Evolutionary conservation across 2,888 invertebrate genomes (phyloP).

Genomic region (Marronus borbonicus): DNA sequence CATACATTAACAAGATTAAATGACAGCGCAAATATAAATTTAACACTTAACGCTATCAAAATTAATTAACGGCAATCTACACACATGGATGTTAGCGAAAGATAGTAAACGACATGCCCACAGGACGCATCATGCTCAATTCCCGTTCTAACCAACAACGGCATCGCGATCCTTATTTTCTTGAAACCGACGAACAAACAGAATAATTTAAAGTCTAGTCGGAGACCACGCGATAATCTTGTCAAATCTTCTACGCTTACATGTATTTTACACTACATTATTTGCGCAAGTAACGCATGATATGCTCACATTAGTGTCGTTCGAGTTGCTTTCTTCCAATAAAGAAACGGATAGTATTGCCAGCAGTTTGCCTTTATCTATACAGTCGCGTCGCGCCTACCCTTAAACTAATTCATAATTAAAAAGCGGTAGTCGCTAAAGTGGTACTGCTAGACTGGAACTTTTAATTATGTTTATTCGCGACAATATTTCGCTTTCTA

Average conservation of each 20-base stretch:
- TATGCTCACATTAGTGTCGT: slow-evolving; percentile 3
- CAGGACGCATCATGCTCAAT: too few species aligned
- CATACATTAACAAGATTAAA: too few species aligned
- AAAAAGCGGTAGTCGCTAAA: not conserved
- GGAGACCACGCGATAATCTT: slow-evolving; percentile 1
- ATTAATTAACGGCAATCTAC: too few species aligned
- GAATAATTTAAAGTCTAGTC: not conserved
- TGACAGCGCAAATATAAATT: too few species aligned
- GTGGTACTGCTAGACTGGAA: not conserved
- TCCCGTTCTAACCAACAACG: too few species aligned
- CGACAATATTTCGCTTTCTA: slow-evolving; percentile 27
- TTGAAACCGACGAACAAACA: not conserved
- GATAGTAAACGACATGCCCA: too few species aligned
- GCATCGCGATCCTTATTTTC: too few species aligned
- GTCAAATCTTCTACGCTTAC: slow-evolving; percentile 10
- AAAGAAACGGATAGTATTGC: slow-evolving; percentile 16
- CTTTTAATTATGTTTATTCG: slow-evolving; percentile 40
- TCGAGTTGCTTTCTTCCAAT: not conserved
- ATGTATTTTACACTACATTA: slow-evolving; percentile 12
- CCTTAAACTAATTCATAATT: slow-evolving; percentile 10
- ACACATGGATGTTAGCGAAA: too few species aligned
- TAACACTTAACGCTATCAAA: too few species aligned
- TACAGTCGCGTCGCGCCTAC: not conserved
- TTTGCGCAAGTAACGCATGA: slow-evolving; percentile 3
- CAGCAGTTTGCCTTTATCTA: not conserved